These are phyloP conservation scores for Lycopodina hypogea DNA, from an alignment of 37 sponge, comb jelly and placozoan genomes.

Conservation along the genomic window DNA sequence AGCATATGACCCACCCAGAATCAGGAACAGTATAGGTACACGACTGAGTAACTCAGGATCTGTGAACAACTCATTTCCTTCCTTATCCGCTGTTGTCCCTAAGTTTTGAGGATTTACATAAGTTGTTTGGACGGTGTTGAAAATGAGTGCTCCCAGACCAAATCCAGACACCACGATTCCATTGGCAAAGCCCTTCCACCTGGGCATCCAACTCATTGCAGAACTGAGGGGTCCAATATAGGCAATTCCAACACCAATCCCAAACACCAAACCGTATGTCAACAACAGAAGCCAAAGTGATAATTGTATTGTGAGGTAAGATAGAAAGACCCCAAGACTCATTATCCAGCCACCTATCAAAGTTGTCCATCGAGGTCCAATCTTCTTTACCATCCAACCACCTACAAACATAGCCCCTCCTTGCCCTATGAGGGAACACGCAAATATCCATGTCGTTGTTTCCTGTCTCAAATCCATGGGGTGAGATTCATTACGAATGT, in stretches of 20 bases:
- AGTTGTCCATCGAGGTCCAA: constrained; percentile 75
- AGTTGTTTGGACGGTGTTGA: constrained; percentile 62
- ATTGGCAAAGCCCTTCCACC: constrained; percentile 74
- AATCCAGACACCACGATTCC: constrained; percentile 88
- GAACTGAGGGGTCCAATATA: constrained; percentile 74
- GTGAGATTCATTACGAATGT: constrained; percentile 54
- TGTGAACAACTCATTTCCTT: constrained; percentile 32
- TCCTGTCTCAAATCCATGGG: constrained; percentile 19
- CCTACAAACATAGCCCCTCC: constrained; percentile 76
- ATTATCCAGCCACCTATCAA: constrained; percentile 65
- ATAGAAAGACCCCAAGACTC: constrained; percentile 50
- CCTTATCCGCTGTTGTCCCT: not conserved
- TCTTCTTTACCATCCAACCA: constrained; percentile 65
- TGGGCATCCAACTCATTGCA: constrained; percentile 85
- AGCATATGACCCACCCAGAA: constrained; percentile 66
- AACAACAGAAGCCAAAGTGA: constrained; percentile 62
- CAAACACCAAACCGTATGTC: constrained; percentile 86
- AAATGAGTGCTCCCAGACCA: constrained; percentile 79
- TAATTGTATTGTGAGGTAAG: constrained; percentile 44
- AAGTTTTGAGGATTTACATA: constrained; percentile 80
- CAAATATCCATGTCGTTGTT: constrained; percentile 52
- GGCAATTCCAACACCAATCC: constrained; percentile 75
- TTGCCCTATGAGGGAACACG: constrained; percentile 58
- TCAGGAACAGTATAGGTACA: constrained; percentile 69
- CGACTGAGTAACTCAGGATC: constrained; percentile 59